Evolutionary conservation across 2,797 vertebrate species (phyloP).

Genomic region (Ambastaia sidthimunki): DNA sequence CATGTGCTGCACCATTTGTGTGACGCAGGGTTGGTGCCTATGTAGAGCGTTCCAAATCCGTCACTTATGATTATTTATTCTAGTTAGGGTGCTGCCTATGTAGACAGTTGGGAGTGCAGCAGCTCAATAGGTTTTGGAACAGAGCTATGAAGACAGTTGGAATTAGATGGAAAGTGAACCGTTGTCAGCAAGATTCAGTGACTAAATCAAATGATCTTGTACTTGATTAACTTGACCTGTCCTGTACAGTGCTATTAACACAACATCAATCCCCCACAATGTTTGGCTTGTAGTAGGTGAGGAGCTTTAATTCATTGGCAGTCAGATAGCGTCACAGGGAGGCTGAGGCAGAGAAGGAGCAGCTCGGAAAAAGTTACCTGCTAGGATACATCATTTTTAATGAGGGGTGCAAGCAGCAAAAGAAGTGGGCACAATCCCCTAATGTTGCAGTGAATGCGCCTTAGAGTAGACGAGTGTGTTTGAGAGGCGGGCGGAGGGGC

Average conservation of each 20-base stretch:
- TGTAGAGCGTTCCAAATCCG: too few species aligned
- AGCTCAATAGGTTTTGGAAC: not conserved
- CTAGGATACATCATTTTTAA: slow-evolving; percentile 38
- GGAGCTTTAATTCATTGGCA: not conserved
- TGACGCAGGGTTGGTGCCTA: too few species aligned
- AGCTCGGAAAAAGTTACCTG: slow-evolving; percentile 6
- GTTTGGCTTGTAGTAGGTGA: not conserved
- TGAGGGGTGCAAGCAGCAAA: slow-evolving; percentile 7
- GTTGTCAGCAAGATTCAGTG: slow-evolving; percentile 18
- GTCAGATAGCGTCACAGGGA: not conserved
- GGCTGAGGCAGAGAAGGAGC: not conserved
- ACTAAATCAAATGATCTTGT: slow-evolving; percentile 26
- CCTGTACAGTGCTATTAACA: not conserved
- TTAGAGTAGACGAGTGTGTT: not conserved
- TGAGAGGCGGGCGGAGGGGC: not conserved
- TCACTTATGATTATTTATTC: too few species aligned
- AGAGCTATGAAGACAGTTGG: not conserved
- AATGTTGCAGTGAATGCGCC: slow-evolving; percentile 2
- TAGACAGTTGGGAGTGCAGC: too few species aligned
- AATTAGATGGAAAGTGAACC: slow-evolving; percentile 17
- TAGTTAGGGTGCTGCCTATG: too few species aligned
- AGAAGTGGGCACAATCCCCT: not conserved
- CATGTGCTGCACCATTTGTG: too few species aligned
- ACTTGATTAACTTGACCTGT: slow-evolving; percentile 8
- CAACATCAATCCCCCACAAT: not conserved